A percentile compares a stretch with the other conserved stretches of the same genome.
Conservation (phyloP, 1,140 invertebrate species). For the Tachypleus tridentatus region DNA sequence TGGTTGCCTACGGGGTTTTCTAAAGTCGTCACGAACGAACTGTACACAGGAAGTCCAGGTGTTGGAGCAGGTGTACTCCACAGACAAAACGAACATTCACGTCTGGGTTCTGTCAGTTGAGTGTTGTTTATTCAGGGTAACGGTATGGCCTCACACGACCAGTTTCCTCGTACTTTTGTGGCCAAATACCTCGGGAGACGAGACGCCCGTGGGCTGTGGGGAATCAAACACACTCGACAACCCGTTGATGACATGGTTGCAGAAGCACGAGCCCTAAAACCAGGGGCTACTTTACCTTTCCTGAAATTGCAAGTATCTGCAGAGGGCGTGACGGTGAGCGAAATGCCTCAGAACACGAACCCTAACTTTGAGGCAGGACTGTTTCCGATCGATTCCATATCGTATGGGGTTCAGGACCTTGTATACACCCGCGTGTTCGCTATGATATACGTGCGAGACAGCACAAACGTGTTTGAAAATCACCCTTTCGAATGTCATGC, state of each 20-base stretch:
- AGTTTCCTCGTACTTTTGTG: conserved; percentile 44
- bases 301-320: conserved; percentile 58
- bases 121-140: too few relatives aligned
- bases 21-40: too few relatives aligned
- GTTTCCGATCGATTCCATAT: conserved; percentile 55
- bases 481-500: conserved; percentile 81
- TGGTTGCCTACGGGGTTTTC: too few relatives aligned
- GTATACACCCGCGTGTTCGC: conserved; percentile 88
- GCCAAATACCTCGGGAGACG: conserved; percentile 73
- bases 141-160: background rate
- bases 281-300: conserved; percentile 54
- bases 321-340: conserved; percentile 52
- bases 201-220: conserved; percentile 75
- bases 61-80: too few relatives aligned
- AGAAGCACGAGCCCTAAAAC: conserved; percentile 54
- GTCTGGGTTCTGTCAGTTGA: too few relatives aligned
- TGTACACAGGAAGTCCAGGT: too few relatives aligned
- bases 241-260: conserved; percentile 82
- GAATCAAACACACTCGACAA: conserved; percentile 43
- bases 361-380: conserved; percentile 37
- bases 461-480: conserved; percentile 41
- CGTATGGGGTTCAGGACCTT: conserved; percentile 56
- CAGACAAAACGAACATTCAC: too few relatives aligned
- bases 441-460: conserved; percentile 75
- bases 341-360: conserved; percentile 43